phyloP scores from a whole-genome alignment of 2,888 invertebrate genomes.

The Drosophila mercatorum region DNA sequence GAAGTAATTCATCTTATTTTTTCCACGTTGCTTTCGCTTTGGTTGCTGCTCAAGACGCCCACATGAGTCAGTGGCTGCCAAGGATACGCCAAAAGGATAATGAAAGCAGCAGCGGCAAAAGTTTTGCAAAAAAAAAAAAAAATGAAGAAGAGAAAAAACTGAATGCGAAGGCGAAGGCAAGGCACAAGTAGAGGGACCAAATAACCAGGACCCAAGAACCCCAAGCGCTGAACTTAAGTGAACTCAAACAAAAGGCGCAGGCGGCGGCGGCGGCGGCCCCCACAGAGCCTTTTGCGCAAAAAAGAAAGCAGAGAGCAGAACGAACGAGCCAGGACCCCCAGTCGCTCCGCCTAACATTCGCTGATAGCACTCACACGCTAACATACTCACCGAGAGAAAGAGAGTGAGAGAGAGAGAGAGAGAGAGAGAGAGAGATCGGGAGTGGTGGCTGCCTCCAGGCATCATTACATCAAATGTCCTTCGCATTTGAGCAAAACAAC shows the following conservation, averaged over 20 bases:
- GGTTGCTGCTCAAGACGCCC: slow-evolving; percentile 73
- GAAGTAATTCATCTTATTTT: slow-evolving; percentile 82
- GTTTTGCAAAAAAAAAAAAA: slow-evolving; percentile 47
- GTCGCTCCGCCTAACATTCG: slow-evolving; percentile 38
- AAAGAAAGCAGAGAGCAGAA: slow-evolving; percentile 50
- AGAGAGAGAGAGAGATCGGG: slow-evolving; percentile 5
- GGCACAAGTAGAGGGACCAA: slow-evolving; percentile 35
- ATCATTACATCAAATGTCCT: slow-evolving; percentile 83
- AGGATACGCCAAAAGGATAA: slow-evolving; percentile 80
- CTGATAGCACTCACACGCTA: slow-evolving; percentile 56
- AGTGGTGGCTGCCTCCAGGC: slow-evolving; percentile 76
- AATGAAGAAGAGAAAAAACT: not conserved
- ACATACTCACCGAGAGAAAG: slow-evolving; percentile 14
- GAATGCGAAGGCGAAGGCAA: slow-evolving; percentile 21
- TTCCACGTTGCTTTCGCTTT: slow-evolving; percentile 47
- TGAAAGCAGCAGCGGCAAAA: slow-evolving; percentile 75
- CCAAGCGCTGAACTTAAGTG: slow-evolving; percentile 81
- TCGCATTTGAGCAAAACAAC: slow-evolving; percentile 81
- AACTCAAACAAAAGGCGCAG: slow-evolving; percentile 78
- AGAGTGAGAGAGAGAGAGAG: not conserved
- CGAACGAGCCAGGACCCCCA: slow-evolving; percentile 46
- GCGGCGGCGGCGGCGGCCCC: slow-evolving; percentile 53
- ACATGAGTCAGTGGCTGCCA: slow-evolving; percentile 73
- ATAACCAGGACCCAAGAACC: slow-evolving; percentile 57
- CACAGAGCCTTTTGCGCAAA: slow-evolving; percentile 44